phyloP scores from a whole-genome alignment of 2,888 invertebrate genomes.

The Ypsolopha scabrella region DNA sequence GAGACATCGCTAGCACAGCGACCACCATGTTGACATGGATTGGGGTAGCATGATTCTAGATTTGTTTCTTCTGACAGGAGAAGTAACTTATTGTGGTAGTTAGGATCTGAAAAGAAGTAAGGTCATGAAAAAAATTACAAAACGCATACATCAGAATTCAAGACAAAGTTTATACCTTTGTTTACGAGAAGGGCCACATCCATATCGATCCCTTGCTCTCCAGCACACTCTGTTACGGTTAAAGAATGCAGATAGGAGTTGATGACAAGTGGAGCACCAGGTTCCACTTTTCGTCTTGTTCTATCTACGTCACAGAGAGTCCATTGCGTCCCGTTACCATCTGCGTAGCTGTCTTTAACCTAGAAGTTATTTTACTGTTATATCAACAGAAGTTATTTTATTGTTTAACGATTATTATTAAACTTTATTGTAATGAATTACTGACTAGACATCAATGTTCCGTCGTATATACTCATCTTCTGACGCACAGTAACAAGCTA shows the following conservation, averaged over 20 bases:
- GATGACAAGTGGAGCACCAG: conserved; percentile 60
- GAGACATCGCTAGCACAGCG: conserved; percentile 72
- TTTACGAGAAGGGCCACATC: conserved; percentile 74
- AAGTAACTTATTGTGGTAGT: conserved; percentile 74
- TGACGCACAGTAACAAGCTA: too few relatives aligned
- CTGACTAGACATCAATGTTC: too few relatives aligned
- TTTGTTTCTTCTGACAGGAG: conserved; percentile 67
- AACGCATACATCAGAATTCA: background rate
- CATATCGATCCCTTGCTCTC: conserved; percentile 54
- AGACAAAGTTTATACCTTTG: conserved; percentile 40
- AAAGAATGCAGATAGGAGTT: conserved; percentile 78
- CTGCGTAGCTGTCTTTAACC: conserved; percentile 78
- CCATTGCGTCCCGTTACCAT: conserved; percentile 78
- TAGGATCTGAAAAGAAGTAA: conserved; percentile 58
- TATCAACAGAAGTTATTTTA: conserved; percentile 3
- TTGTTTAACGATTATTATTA: too few relatives aligned
- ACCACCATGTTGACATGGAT: conserved; percentile 80
- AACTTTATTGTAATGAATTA: too few relatives aligned
- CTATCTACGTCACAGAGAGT: conserved; percentile 67
- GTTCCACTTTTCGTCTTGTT: conserved; percentile 27
- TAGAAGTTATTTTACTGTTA: conserved; percentile 22
- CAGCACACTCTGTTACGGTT: conserved; percentile 65
- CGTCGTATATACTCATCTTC: too few relatives aligned
- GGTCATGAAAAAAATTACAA: background rate
- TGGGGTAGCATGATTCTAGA: conserved; percentile 78